Evolutionary conservation across 2,113 vertebrate genomes (phyloP).

Genomic region (Ifrita kowaldi): DNA sequence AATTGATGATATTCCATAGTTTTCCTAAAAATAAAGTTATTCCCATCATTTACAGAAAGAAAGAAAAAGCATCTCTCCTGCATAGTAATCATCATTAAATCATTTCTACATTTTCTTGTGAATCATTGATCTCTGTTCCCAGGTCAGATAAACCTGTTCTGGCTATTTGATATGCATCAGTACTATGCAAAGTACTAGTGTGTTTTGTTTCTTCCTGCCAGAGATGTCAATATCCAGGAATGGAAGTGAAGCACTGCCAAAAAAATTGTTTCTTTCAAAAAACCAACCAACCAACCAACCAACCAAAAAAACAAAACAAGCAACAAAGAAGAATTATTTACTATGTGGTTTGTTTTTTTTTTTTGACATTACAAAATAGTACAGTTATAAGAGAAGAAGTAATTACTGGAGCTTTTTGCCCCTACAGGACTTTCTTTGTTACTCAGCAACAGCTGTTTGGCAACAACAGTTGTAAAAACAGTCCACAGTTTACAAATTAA

Average conservation of each 20-base stretch:
- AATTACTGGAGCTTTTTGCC: background rate
- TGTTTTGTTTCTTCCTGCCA: background rate
- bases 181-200: background rate
- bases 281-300: background rate
- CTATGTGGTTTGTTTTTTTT: background rate
- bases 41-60: background rate
- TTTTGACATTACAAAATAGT: background rate
- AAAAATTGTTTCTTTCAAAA: background rate
- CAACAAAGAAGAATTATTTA: background rate
- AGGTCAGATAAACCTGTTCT: background rate
- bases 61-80: background rate
- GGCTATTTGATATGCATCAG: background rate
- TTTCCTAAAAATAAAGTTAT: background rate
- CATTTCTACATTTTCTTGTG: background rate
- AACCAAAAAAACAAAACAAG: background rate
- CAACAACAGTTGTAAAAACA: background rate
- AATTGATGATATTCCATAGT: background rate
- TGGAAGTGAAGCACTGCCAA: background rate
- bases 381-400: background rate
- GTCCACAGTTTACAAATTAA: background rate
- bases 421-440: background rate
- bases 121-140: background rate
- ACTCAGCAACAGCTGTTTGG: background rate
- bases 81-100: background rate
- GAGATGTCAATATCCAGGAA: background rate